Conservation (phyloP, 2,797 vertebrate genomes). For the Malacoraja senta region DNA sequence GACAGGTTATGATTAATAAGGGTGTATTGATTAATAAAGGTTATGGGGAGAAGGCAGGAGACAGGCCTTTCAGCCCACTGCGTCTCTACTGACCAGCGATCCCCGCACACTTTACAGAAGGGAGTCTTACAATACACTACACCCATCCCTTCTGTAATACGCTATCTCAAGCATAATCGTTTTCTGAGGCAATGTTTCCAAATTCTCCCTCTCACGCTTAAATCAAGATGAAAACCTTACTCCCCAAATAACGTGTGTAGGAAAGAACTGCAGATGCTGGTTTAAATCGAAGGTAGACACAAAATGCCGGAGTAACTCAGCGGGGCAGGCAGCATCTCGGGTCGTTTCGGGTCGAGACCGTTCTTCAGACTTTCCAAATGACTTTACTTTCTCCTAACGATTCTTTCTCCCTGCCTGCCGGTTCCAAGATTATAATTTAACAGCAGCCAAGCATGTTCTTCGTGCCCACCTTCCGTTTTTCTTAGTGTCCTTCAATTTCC, state of each 20-base stretch:
- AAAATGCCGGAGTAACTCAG: no score
- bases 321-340: no score
- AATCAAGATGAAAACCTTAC: background rate
- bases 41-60: no score
- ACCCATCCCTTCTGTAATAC: background rate
- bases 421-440: background rate
- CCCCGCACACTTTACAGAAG: background rate
- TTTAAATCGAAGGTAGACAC: no score
- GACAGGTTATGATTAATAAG: no score
- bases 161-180: background rate
- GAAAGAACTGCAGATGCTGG: no score
- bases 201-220: background rate
- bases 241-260: no score
- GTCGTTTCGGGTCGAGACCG: no score
- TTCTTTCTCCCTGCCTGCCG: background rate
- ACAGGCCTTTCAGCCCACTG: no score
- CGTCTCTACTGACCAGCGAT: no score
- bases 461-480: background rate
- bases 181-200: background rate
- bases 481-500: background rate
- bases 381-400: background rate
- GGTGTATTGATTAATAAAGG: no score
- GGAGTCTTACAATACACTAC: background rate
- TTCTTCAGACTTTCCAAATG: background rate
- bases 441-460: background rate